Conservation (phyloP, 2,797 vertebrate genomes). For the Todus mexicanus region DNA sequence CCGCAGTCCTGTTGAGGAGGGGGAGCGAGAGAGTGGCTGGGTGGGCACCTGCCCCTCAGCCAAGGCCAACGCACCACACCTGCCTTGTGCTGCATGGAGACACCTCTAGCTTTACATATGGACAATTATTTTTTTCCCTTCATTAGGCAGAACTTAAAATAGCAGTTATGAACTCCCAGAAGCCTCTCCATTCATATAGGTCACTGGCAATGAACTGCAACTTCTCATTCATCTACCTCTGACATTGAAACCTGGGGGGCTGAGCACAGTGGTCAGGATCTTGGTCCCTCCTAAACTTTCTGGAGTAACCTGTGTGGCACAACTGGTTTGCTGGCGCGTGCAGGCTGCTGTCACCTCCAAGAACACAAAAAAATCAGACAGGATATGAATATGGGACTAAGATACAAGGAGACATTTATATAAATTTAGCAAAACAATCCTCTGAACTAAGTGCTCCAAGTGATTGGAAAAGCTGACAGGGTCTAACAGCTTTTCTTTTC, state of each 20-base stretch:
- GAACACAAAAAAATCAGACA: neutral
- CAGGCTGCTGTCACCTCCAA: neutral
- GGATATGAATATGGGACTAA: neutral
- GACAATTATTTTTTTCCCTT: neutral
- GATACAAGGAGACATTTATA: neutral
- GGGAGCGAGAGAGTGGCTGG: neutral
- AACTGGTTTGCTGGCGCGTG: neutral
- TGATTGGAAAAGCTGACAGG: neutral
- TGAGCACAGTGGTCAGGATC: neutral
- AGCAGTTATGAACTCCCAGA: neutral
- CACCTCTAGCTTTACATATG: neutral
- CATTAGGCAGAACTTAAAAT: neutral
- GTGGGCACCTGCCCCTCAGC: neutral
- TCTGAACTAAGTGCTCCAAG: neutral
- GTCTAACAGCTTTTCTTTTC: neutral
- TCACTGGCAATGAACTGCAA: neutral
- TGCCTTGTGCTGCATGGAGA: neutral
- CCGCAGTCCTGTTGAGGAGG: neutral
- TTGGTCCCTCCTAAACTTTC: neutral
- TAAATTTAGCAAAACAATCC: neutral
- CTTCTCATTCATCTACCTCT: neutral
- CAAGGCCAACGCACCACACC: too few species aligned
- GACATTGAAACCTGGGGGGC: neutral
- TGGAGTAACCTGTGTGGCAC: accelerated
- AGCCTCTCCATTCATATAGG: neutral